Percentiles rank a stretch among this genome's conserved stretches.
phyloP scores from a whole-genome alignment of 2,113 vertebrate genomes.

The Aegypius monachus region DNA sequence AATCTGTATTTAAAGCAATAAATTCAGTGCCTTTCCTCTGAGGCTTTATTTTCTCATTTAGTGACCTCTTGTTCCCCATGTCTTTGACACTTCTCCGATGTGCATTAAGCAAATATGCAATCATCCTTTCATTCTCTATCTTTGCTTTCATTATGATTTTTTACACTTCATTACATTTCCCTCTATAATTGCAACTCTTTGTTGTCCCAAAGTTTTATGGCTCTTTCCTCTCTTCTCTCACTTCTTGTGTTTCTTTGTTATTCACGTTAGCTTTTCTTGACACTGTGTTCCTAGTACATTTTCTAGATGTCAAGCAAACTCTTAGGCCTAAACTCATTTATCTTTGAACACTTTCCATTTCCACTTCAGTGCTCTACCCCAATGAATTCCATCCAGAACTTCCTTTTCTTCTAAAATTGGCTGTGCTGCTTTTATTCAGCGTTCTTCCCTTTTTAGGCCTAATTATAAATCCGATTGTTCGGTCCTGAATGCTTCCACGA shows the following conservation, averaged over 20 bases:
- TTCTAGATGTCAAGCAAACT: slow-evolving; percentile 64
- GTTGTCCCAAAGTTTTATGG: slow-evolving; percentile 57
- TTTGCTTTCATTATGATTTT: slow-evolving; percentile 67
- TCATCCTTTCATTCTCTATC: slow-evolving; percentile 40
- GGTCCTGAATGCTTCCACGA: slow-evolving; percentile 63
- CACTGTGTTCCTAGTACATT: slow-evolving; percentile 55
- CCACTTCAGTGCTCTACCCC: slow-evolving; percentile 43
- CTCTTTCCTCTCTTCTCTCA: slow-evolving; percentile 55
- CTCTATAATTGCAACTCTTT: slow-evolving; percentile 41
- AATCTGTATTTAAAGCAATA: slow-evolving; percentile 21
- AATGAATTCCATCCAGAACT: slow-evolving; percentile 62
- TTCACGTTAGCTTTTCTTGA: slow-evolving; percentile 50
- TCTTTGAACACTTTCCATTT: slow-evolving; percentile 65
- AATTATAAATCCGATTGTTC: slow-evolving; percentile 64
- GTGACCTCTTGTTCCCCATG: slow-evolving; percentile 52
- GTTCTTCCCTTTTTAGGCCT: slow-evolving; percentile 58
- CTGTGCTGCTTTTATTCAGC: slow-evolving; percentile 65
- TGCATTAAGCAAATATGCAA: slow-evolving; percentile 61
- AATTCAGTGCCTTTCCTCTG: slow-evolving; percentile 23
- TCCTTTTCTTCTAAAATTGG: slow-evolving; percentile 68
- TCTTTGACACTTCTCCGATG: slow-evolving; percentile 56
- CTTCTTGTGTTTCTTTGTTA: slow-evolving; percentile 60
- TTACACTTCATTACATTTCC: slow-evolving; percentile 62
- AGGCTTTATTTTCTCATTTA: slow-evolving; percentile 60
- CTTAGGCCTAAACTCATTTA: slow-evolving; percentile 62